Evolutionary conservation across 2,888 invertebrate species (phyloP).

Genomic region (Oscheius sp.): DNA sequence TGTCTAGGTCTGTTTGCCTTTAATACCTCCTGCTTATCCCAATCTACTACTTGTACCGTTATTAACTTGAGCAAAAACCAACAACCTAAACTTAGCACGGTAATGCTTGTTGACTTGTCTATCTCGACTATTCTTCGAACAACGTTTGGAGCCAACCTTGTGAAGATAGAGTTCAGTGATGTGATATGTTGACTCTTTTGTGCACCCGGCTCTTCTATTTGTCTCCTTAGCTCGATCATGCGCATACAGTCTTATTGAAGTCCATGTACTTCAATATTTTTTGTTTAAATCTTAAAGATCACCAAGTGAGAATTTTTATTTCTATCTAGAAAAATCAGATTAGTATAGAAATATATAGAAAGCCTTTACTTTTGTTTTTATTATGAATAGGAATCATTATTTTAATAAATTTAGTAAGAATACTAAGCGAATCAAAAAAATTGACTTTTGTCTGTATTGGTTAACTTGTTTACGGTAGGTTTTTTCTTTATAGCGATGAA

Average conservation of each 20-base stretch:
- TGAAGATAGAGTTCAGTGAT: conserved; percentile 17
- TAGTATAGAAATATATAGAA: too few species aligned
- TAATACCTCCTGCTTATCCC: conserved; percentile 19
- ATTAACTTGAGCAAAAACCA: neutral
- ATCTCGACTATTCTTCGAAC: neutral
- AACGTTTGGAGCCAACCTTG: neutral
- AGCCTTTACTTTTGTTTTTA: too few species aligned
- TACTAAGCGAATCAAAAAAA: too few species aligned
- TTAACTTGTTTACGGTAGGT: conserved; percentile 1
- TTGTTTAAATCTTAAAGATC: too few species aligned
- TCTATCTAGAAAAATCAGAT: too few species aligned
- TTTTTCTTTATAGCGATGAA: conserved; percentile 6
- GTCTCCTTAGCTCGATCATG: conserved; percentile 27
- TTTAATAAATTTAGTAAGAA: too few species aligned
- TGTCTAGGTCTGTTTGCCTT: conserved; percentile 20
- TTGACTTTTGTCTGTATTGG: neutral
- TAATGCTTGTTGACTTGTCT: neutral
- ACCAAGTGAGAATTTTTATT: too few species aligned
- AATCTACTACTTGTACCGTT: neutral
- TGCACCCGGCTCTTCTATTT: conserved; percentile 22
- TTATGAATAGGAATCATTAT: too few species aligned
- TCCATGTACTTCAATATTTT: conserved; percentile 2
- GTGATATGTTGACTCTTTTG: conserved; percentile 27
- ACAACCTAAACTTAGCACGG: conserved; percentile 1
- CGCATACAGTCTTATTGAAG: conserved; percentile 25